Evolutionary conservation across 2,888 invertebrate species (phyloP), one percentile per base, ranked within the genome.

Genomic region (Lamellibrachia columna): DNA sequence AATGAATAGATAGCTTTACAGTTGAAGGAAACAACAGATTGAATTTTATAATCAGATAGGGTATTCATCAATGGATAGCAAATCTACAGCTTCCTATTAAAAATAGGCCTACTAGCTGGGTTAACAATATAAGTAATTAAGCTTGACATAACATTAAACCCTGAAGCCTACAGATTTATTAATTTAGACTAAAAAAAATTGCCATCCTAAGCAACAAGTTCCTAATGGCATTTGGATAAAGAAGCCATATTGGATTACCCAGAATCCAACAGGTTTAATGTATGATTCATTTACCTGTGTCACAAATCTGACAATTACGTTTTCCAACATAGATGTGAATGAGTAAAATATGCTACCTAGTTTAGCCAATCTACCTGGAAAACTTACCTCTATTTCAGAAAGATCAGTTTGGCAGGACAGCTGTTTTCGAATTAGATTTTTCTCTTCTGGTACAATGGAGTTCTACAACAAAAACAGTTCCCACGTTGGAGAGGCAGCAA

Each of bases 381-480:
- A 91, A n/a, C 53, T 93, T 93, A 95, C 95, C 95, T 96, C 96
- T 52, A 94, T 93, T 52, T 96, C 95, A 7, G 95, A 93, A 91
- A 96, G 94, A n/a, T 95, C 95, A 7, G 96, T 95, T 8, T 94
- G 94, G 55, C 95, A 94, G 28, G 94, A 91, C 11, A 96, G 93
- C 92, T 95, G 95, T 28, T 94, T 93, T 52, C 95, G 93, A 52
- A 96, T 94, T 52, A 94, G 94, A 91, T 95, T 95, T 90, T 94
- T 94, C 90, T 95, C 94, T 40, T 95, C 95, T 91, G 95, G 94
- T 90, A 95, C 93, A 53, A 95, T 90, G 90, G 94, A 94, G 53
- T 93, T 94, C 95, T 95, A 93, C 90, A 93, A 93, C 53, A 90
- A 90, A 55, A 92, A 90, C n/a, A 75, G n/a, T 75, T 40, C 40